These are phyloP conservation scores for Sphaerodactylus townsendi DNA, from an alignment of 2,113 vertebrate species.

Conservation along the genomic window DNA sequence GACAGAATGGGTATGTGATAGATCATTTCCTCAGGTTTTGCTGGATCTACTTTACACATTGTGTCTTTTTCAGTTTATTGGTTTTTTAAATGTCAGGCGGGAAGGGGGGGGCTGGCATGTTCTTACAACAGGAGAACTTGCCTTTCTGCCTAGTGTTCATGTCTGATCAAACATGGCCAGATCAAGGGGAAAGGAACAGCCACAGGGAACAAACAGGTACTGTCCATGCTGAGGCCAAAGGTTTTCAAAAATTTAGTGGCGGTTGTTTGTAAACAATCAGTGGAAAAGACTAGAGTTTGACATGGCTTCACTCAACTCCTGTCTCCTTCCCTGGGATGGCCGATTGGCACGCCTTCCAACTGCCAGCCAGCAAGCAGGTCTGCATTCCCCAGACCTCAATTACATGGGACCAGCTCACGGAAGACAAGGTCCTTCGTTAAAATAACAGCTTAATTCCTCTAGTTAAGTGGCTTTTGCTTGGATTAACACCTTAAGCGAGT, in stretches of 20 bases:
- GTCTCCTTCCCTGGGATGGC: no score
- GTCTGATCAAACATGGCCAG: not conserved
- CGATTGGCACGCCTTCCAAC: not conserved
- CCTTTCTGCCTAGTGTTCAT: not conserved
- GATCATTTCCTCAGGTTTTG: conserved; percentile 54
- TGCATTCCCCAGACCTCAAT: not conserved
- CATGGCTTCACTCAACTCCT: not conserved
- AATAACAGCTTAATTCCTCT: not conserved
- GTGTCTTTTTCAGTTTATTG: conserved; percentile 34
- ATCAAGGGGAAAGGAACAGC: not conserved
- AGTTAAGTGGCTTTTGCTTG: not conserved
- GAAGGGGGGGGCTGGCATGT: rapidly evolving
- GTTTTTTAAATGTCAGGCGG: not conserved
- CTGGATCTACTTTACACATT: conserved; percentile 38
- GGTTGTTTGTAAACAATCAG: not conserved
- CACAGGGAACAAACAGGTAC: not conserved
- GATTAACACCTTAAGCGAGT: not conserved
- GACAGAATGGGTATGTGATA: conserved; percentile 17
- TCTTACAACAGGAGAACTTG: not conserved
- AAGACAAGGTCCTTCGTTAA: not conserved
- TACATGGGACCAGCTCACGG: not conserved
- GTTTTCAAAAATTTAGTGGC: not conserved
- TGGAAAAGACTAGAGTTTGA: no score
- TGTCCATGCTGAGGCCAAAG: no score
- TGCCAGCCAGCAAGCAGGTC: not conserved